Conservation (phyloP, 2,888 invertebrate genomes). For the Sinotaia quadrata region DNA sequence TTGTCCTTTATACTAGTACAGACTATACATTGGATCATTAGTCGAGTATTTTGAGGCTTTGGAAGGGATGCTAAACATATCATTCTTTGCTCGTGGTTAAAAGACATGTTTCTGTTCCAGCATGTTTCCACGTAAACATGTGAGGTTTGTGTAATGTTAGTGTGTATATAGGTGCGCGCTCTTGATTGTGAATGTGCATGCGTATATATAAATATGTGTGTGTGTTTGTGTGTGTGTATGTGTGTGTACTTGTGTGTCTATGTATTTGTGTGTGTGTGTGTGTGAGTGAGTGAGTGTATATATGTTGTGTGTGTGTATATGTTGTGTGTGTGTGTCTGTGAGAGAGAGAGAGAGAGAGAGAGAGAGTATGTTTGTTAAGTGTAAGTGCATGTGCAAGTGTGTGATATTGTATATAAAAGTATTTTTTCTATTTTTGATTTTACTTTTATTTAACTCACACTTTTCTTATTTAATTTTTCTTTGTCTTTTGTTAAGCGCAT, state of each 20-base stretch:
- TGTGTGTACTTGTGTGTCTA: too few relatives aligned
- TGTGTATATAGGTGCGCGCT: conserved; percentile 10
- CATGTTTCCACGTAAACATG: neutral
- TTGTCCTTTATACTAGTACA: too few relatives aligned
- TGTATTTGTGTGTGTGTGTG: too few relatives aligned
- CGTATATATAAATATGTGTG: too few relatives aligned
- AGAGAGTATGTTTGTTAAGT: neutral
- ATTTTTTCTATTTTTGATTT: too few relatives aligned
- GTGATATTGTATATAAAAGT: neutral
- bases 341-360: conserved; percentile 10
- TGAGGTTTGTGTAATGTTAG: neutral
- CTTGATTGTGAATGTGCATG: conserved; percentile 7
- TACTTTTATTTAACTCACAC: neutral
- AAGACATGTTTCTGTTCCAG: conserved; percentile 10
- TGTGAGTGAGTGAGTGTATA: too few relatives aligned
- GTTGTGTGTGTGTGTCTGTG: neutral
- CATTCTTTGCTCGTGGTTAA: too few relatives aligned
- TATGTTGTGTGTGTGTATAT: neutral
- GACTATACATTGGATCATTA: too few relatives aligned
- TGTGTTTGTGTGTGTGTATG: too few relatives aligned
- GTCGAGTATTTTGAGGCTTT: too few relatives aligned
- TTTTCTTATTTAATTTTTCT: neutral
- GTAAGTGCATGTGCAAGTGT: neutral
- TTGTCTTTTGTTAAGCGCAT: neutral
- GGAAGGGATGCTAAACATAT: too few relatives aligned